phyloP scores from a whole-genome alignment of 2,888 invertebrate genomes.

The Dendrolimus houi region DNA sequence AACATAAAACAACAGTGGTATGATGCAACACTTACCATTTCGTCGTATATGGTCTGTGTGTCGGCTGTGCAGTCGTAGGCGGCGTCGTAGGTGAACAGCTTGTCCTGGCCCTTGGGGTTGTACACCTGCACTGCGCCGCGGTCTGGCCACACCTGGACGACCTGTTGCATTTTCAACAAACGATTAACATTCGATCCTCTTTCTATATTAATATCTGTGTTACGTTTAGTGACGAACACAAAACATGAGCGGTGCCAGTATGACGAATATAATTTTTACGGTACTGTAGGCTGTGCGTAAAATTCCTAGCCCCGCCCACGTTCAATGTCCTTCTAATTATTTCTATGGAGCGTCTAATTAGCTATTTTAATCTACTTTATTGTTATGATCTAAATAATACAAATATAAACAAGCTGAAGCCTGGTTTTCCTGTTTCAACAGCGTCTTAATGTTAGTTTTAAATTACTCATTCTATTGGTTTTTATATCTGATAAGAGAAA shows the following conservation, averaged over 20 bases:
- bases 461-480: no score
- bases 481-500: neutral
- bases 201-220: neutral
- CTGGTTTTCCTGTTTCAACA: neutral
- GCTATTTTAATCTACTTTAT: neutral
- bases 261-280: neutral
- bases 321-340: neutral
- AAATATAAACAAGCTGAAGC: neutral
- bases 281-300: no score
- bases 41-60: slow-evolving; percentile 96
- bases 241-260: neutral
- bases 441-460: no score
- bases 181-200: slow-evolving; percentile 4
- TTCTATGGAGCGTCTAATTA: neutral
- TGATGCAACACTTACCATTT: slow-evolving; percentile 78
- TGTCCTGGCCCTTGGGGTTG: slow-evolving; percentile 91
- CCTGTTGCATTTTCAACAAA: slow-evolving; percentile 36
- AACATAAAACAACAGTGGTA: neutral
- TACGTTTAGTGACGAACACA: neutral
- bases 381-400: neutral
- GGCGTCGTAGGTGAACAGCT: slow-evolving; percentile 98
- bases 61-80: slow-evolving; percentile 94
- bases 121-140: slow-evolving; percentile 93
- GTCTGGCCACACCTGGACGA: slow-evolving; percentile 89
- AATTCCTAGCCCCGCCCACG: neutral